A percentile compares a stretch with the other conserved stretches of the same genome.
Evolutionary conservation across 1,140 invertebrate species (phyloP).

Genomic region (Hormaphis cornu): DNA sequence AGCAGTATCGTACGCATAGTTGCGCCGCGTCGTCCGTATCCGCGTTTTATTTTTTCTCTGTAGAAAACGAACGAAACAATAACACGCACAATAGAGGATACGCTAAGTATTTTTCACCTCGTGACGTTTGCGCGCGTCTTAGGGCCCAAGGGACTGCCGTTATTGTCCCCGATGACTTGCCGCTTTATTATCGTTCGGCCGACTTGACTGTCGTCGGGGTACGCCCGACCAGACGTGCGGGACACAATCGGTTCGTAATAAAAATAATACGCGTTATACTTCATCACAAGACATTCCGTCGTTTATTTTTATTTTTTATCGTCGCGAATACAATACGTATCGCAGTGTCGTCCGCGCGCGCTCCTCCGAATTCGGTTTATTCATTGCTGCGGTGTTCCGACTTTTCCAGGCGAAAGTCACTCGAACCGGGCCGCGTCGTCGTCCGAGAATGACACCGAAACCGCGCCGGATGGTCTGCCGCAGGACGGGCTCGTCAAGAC

Average conservation of each 20-base stretch:
- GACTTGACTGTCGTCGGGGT: too few relatives aligned
- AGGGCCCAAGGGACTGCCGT: neutral
- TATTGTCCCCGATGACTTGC: conserved; percentile 28
- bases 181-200: neutral
- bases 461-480: too few relatives aligned
- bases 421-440: neutral
- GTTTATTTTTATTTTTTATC: too few relatives aligned
- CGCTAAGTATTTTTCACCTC: neutral
- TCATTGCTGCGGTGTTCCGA: too few relatives aligned
- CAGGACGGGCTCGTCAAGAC: too few relatives aligned
- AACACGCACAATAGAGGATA: neutral
- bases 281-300: too few relatives aligned
- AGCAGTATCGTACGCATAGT: neutral
- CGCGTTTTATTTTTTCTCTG: neutral
- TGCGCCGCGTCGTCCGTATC: neutral
- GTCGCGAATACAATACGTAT: neutral
- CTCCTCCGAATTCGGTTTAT: too few relatives aligned
- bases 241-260: neutral
- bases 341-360: too few relatives aligned
- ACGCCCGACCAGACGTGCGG: too few relatives aligned
- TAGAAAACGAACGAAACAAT: neutral
- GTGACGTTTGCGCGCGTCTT: neutral
- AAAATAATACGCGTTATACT: too few relatives aligned
- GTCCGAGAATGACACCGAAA: conserved; percentile 2
- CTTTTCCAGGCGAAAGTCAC: conserved; percentile 12